These are phyloP conservation scores for Arctocebus calabarensis DNA, from an alignment of 2,797 vertebrate genomes.

Conservation along the genomic window DNA sequence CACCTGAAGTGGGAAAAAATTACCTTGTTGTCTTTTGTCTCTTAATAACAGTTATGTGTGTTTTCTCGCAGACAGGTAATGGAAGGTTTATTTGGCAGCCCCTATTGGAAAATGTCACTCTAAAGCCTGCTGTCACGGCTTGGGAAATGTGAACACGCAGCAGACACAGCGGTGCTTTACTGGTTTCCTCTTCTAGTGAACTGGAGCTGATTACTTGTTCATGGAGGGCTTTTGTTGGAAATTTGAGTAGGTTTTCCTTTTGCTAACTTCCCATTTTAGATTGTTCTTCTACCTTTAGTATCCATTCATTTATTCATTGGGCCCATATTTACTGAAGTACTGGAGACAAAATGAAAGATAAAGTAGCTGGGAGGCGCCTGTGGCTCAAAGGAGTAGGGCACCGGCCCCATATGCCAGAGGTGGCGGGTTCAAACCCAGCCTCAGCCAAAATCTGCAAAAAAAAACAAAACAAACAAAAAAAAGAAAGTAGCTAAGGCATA, in stretches of 20 bases:
- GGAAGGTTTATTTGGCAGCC: slow-evolving; percentile 13
- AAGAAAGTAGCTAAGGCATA: neutral
- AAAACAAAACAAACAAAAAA: too few relatives aligned
- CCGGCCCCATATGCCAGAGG: too few relatives aligned
- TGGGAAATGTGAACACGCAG: slow-evolving; percentile 60
- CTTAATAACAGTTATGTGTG: neutral
- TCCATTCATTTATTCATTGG: neutral
- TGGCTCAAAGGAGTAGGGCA: too few relatives aligned
- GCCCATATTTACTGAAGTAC: neutral
- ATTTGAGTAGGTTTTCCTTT: neutral
- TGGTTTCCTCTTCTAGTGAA: neutral
- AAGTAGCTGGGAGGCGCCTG: too few relatives aligned
- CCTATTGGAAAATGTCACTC: slow-evolving; percentile 55
- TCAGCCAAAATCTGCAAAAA: too few relatives aligned
- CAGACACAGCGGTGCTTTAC: neutral
- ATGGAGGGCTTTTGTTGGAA: neutral
- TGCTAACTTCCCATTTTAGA: neutral
- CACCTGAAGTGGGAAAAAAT: neutral
- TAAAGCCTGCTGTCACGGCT: slow-evolving; percentile 62
- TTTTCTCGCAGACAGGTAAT: slow-evolving; percentile 21
- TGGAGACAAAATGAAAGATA: neutral
- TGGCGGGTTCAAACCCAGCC: too few relatives aligned
- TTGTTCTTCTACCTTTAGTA: neutral
- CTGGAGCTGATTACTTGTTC: neutral
- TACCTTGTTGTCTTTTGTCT: neutral